A percentile compares a stretch with the other conserved stretches of the same genome.
phyloP scores from a whole-genome alignment of 1,140 invertebrate species.

The Drosophila tani region DNA sequence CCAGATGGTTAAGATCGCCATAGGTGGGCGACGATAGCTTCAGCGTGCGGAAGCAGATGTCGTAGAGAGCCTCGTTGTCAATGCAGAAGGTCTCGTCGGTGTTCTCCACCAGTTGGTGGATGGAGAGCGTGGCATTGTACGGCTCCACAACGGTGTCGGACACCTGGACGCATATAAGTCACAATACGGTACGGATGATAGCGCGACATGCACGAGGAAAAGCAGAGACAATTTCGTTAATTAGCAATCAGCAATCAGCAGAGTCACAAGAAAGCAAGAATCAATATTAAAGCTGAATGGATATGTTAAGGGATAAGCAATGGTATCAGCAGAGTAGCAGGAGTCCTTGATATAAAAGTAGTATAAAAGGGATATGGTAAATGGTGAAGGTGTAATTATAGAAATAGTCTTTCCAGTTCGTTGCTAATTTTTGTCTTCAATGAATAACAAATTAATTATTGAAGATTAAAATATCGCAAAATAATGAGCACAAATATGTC shows the following conservation, averaged over 20 bases:
- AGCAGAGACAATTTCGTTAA: slow-evolving; percentile 62
- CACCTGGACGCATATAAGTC: slow-evolving; percentile 55
- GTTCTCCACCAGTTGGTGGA: slow-evolving; percentile 95
- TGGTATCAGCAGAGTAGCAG: too few relatives aligned
- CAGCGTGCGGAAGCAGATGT: slow-evolving; percentile 96
- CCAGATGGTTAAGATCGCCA: slow-evolving; percentile 93
- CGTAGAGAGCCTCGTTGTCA: slow-evolving; percentile 96
- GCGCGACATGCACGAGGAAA: slow-evolving; percentile 54
- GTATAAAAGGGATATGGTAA: not conserved
- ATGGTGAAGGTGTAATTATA: not conserved
- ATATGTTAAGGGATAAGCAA: not conserved
- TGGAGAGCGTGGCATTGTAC: slow-evolving; percentile 95
- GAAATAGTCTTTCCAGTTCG: too few relatives aligned
- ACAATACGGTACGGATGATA: slow-evolving; percentile 2
- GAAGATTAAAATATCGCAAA: too few relatives aligned
- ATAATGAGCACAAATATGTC: too few relatives aligned
- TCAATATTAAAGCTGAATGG: not conserved
- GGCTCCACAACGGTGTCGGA: slow-evolving; percentile 96
- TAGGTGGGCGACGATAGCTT: slow-evolving; percentile 95
- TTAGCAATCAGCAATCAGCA: slow-evolving; percentile 43
- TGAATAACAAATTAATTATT: too few relatives aligned
- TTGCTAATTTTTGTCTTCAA: not conserved
- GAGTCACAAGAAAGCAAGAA: not conserved
- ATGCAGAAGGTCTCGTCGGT: slow-evolving; percentile 96
- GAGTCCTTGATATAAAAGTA: not conserved